Evolutionary conservation across 1,140 invertebrate genomes (phyloP), one percentile per base, ranked within the genome.

Genomic region (Chrysoperla carnea): DNA sequence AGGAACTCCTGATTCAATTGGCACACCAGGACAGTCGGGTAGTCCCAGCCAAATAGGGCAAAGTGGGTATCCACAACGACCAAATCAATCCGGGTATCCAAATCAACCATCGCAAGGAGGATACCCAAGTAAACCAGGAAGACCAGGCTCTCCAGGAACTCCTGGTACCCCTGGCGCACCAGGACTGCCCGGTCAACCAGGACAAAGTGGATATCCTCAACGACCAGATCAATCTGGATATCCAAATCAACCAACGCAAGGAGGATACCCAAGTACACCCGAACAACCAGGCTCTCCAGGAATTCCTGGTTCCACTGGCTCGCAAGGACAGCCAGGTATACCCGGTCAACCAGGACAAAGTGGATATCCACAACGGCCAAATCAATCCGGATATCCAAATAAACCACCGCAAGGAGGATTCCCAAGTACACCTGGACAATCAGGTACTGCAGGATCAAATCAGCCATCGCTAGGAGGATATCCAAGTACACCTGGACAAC

Each of bases 401-500:
- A 5, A 36, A 11, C 13, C 11, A 23, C 50, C 54, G 4, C 48
- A 51, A 11, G 58, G 57, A 29, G 29, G 17, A 6, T 41, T 3
- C 42, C 36, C 31, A 27, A 13, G 6, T n/a, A 6, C 28, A 2
- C 4, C 41, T 6, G 29, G 17, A 23, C 17, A 23, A 23, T 23
- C 5, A 23, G 17, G 17, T 5, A 23, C 2, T 23, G 2, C 17
- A 23, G 46, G 45, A 4, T 5, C 61, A 57, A 39, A 64, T 50
- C 41, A 46, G 49, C 12, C 67, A 52, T 43, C 51, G 52, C 42
- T 66, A 57, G 4, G 9, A 36, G n/a, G n/a, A n/a, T n/a, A n/a
- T 1, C 37, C 28, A n/a, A n/a, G 37, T 11, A 8, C 15, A 12
- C 8, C 37, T 2, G 9, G 35, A 42, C 4, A 4, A 44, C 17